Evolutionary conservation across 2,113 vertebrate genomes (phyloP).

Genomic region (Arizona elegans): DNA sequence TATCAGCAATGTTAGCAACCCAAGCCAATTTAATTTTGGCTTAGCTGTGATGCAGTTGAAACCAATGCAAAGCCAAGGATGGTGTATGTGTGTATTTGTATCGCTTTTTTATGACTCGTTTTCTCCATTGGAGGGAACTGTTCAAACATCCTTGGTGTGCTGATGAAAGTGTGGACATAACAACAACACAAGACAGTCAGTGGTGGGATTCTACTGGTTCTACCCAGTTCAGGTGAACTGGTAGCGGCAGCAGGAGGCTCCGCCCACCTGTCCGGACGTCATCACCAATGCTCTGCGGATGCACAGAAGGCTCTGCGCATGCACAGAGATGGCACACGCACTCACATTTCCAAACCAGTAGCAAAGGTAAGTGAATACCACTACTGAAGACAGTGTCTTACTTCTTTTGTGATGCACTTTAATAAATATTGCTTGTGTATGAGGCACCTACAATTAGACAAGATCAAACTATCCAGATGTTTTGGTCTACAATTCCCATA

Average conservation of each 20-base stretch:
- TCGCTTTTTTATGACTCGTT: not conserved
- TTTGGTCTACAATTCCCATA: not conserved
- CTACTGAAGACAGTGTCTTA: not conserved
- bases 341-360: no score
- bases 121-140: not conserved
- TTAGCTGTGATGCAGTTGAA: not conserved
- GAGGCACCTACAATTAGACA: not conserved
- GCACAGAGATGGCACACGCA: no score
- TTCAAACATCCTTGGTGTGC: not conserved
- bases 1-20: not conserved
- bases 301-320: no score
- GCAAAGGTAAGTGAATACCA: no score
- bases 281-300: no score
- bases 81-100: no score
- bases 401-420: not conserved
- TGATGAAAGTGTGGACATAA: not conserved
- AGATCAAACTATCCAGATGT: not conserved
- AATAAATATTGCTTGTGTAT: not conserved
- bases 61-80: not conserved
- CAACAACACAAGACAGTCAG: not conserved
- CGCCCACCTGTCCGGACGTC: no score
- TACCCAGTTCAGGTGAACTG: no score
- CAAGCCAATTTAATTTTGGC: not conserved
- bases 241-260: no score
- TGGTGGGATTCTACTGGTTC: no score